Base-by-base conservation (phyloP, 2,797 vertebrate genomes). In the Lepus townsendii region DNA sequence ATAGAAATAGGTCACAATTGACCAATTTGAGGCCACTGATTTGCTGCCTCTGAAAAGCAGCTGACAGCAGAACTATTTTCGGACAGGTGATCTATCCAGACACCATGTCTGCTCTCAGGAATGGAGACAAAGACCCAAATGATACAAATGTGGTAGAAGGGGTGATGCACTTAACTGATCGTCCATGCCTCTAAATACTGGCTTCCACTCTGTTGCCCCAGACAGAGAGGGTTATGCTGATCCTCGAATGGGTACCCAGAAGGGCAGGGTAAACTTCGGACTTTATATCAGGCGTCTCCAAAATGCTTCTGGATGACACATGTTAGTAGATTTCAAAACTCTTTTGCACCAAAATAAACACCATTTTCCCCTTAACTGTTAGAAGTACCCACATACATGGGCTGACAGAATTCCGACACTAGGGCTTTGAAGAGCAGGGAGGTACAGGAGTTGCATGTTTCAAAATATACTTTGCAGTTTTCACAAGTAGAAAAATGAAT, bases 1-100 rank as follows among this genome's bases (percentile, higher is more conserved):
- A 97, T 7, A 96, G 88, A 98, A 97, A 97, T 83, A 98, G 96
- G 97, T 98, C 97, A 98, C 95, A 94, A 97, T 32, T 97, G 96
- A 96, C 95, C 97, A 97, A 96, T 97, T 94, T 91, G 90, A 97
- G 96, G 91, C 85, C 96, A 97, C 96, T 97, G 97, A 98, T 97
- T 96, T 96, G 95, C 97, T 93, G 22, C 69, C 65, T 92, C 88
- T 82, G 93, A 96, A 96, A 97, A 97, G 89, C 96, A 97, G 50
- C 73, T 0, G 0, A 92, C 93, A 97, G 96, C 14, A 97, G 72
- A 97, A 98, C 96, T 97, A 94, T 42, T 95, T 95, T 92, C 96
- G 96, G 91, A 83, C 95, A 97, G 93, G 95, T 72, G 90, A 95
- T 71, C 95, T 88, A 97, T 66, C 94, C 35, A 95, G 92, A 96